A percentile compares a stretch with the other conserved stretches of the same genome.
These are phyloP conservation scores for Vollenhovia emeryi DNA, from an alignment of 1,140 invertebrate species.

Conservation along the genomic window DNA sequence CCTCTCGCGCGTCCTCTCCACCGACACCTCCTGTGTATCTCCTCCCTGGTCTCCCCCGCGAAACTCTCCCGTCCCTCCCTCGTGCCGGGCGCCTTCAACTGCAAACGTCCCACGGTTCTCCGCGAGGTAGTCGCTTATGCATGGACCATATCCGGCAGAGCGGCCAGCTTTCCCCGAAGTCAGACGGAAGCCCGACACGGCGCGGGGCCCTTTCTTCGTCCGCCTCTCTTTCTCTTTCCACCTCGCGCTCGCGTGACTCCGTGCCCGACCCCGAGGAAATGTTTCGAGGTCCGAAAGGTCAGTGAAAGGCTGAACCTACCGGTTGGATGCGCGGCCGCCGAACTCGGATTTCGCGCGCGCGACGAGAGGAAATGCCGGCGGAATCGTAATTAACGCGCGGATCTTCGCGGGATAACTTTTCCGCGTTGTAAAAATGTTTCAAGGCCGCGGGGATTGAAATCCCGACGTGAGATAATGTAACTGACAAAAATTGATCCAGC, in stretches of 20 bases:
- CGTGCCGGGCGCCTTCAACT: conserved; percentile 50
- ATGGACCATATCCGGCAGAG: conserved; percentile 49
- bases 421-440: background rate
- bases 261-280: conserved; percentile 66
- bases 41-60: conserved; percentile 42
- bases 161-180: conserved; percentile 64
- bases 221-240: conserved; percentile 33
- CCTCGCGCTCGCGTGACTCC: conserved; percentile 14
- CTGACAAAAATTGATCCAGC: background rate
- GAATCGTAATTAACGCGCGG: conserved; percentile 21
- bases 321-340: conserved; percentile 44
- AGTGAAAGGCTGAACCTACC: conserved; percentile 73
- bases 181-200: conserved; percentile 42
- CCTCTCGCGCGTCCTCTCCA: conserved; percentile 67
- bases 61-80: conserved; percentile 57
- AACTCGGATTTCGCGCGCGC: conserved; percentile 14
- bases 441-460: background rate
- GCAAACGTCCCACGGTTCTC: conserved; percentile 63
- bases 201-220: conserved; percentile 35
- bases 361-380: background rate
- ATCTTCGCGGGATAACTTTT: background rate
- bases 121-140: conserved; percentile 36
- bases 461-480: background rate
- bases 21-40: conserved; percentile 36
- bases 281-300: conserved; percentile 73